Conservation (phyloP, 2,797 vertebrate genomes). For the Characodon lateralis region DNA sequence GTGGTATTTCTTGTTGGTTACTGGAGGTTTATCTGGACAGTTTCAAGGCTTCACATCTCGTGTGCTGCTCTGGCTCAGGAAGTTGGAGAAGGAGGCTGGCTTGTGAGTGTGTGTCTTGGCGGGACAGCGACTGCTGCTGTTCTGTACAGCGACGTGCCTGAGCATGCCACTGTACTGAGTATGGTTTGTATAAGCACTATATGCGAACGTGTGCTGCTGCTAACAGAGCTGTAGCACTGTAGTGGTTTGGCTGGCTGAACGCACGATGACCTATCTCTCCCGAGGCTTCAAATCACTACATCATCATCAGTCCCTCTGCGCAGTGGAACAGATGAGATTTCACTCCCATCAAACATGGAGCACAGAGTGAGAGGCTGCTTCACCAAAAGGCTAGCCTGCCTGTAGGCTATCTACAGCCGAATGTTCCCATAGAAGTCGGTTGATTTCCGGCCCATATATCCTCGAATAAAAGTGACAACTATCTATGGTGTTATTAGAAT, state of each 20-base stretch:
- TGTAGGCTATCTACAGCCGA: slow-evolving; percentile 41
- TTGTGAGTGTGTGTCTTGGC: slow-evolving; percentile 39
- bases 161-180: slow-evolving; percentile 48
- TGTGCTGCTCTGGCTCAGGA: slow-evolving; percentile 2
- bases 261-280: slow-evolving; percentile 81
- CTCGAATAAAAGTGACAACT: not conserved
- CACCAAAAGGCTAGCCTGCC: slow-evolving; percentile 56
- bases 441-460: slow-evolving; percentile 31
- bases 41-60: slow-evolving; percentile 31
- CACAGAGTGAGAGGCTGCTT: slow-evolving; percentile 62
- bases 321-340: slow-evolving; percentile 79
- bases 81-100: slow-evolving; percentile 42
- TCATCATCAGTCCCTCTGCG: slow-evolving; percentile 80
- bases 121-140: slow-evolving; percentile 38
- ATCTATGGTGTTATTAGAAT: slow-evolving; percentile 29
- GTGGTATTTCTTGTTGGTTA: slow-evolving; percentile 35
- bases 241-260: slow-evolving; percentile 72
- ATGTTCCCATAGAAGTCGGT: slow-evolving; percentile 40
- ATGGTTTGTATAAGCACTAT: slow-evolving; percentile 33
- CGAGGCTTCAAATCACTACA: slow-evolving; percentile 79
- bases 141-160: slow-evolving; percentile 53
- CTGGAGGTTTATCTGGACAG: slow-evolving; percentile 30
- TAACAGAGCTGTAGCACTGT: slow-evolving; percentile 52
- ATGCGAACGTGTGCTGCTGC: slow-evolving; percentile 31
- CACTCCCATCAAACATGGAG: slow-evolving; percentile 62